Conservation (phyloP, 2,888 invertebrate species). For the Caenorhabditis virilis region DNA sequence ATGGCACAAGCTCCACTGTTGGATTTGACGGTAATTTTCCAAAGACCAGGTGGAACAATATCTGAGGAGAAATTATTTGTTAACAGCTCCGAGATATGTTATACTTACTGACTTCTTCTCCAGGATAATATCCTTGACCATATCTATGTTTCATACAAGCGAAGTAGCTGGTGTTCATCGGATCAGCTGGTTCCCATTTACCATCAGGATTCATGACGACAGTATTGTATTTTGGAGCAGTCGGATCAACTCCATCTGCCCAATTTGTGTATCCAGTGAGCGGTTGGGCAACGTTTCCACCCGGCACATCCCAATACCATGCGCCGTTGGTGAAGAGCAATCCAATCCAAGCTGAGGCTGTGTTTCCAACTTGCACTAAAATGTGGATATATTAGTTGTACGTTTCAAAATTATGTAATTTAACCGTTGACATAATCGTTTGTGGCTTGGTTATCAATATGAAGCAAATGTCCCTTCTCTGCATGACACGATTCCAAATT, state of each 20-base stretch:
- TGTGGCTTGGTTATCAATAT: conserved; percentile 33
- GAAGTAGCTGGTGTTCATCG: conserved; percentile 13
- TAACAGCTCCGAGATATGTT: too few species aligned
- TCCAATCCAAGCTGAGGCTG: conserved; percentile 47
- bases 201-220: conserved; percentile 45
- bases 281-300: conserved; percentile 29
- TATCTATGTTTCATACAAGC: conserved; percentile 55
- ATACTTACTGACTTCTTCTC: conserved; percentile 35
- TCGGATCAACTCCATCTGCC: conserved; percentile 37
- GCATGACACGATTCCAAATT: conserved; percentile 36
- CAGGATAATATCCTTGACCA: conserved; percentile 45
- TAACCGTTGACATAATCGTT: conserved; percentile 36
- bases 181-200: conserved; percentile 43
- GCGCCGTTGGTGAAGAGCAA: conserved; percentile 30
- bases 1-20: conserved; percentile 42
- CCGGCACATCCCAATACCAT: conserved; percentile 55
- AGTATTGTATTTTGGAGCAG: conserved; percentile 34
- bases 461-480: conserved; percentile 28
- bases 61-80: too few species aligned
- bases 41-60: conserved; percentile 52
- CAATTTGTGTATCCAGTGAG: conserved; percentile 43
- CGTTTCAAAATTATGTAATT: neutral
- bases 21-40: conserved; percentile 47
- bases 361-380: conserved; percentile 24
- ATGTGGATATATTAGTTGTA: neutral